phyloP scores from a whole-genome alignment of 2,113 vertebrate species.

The Phocoena phocoena region DNA sequence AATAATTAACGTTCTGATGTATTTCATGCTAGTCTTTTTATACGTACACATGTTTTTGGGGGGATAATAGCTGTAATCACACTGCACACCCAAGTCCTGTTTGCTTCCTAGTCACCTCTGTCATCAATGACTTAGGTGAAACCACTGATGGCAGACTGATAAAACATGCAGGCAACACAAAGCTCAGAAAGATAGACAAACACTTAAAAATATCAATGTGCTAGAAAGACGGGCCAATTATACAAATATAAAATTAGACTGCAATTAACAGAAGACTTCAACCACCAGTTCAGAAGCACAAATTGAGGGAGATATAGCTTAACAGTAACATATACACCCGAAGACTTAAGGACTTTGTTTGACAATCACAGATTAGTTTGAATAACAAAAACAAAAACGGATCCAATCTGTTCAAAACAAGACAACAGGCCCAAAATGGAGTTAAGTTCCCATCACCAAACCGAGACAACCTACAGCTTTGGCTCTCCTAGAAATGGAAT shows the following conservation, averaged over 20 bases:
- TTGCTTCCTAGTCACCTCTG: background rate
- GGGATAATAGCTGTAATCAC: background rate
- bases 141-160: background rate
- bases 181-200: background rate
- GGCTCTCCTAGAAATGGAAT: background rate
- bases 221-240: background rate
- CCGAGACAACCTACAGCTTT: background rate
- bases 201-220: background rate
- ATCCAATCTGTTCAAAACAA: background rate
- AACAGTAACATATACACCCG: background rate
- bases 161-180: background rate
- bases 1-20: background rate
- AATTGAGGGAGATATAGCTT: background rate
- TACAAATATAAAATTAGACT: background rate
- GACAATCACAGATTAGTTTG: background rate
- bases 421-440: background rate
- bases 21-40: background rate
- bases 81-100: background rate
- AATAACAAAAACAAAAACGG: background rate
- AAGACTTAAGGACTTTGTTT: background rate
- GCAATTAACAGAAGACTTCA: background rate
- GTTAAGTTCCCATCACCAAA: background rate
- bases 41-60: background rate
- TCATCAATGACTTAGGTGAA: background rate
- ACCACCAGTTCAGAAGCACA: background rate